Evolutionary conservation across 2,797 vertebrate genomes (phyloP).

Genomic region (Brachyrhaphis roseni): DNA sequence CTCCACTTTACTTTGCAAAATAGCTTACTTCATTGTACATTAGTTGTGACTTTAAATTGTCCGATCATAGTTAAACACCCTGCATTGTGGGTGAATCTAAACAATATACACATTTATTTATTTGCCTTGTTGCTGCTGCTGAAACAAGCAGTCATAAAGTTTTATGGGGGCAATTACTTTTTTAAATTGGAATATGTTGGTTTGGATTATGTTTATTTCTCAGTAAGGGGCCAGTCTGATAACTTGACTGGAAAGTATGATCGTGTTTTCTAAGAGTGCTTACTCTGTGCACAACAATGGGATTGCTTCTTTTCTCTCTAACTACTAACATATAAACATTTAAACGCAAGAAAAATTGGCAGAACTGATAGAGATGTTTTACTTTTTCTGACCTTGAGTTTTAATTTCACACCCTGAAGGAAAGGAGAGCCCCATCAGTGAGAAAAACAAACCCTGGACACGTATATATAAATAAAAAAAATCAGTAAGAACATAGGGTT

Average conservation of each 20-base stretch:
- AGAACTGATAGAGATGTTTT: neutral
- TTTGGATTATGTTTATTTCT: neutral
- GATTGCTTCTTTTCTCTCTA: neutral
- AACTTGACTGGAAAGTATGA: neutral
- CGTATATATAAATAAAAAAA: neutral
- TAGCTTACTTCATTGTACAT: neutral
- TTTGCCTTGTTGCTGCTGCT: neutral
- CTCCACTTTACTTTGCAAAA: neutral
- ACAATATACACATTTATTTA: too few species aligned
- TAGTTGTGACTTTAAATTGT: neutral
- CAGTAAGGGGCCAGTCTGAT: neutral
- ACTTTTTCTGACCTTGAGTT: neutral
- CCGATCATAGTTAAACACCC: neutral
- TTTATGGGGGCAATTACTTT: neutral
- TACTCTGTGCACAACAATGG: neutral
- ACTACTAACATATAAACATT: neutral
- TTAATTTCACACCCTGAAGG: neutral
- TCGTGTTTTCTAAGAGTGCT: neutral
- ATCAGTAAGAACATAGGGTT: neutral
- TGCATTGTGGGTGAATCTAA: neutral
- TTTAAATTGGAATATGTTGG: too few species aligned
- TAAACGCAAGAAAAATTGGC: neutral
- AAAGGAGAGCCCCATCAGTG: neutral
- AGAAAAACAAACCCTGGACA: neutral
- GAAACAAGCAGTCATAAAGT: neutral